Base-by-base conservation (phyloP, 1,140 invertebrate genomes). In the Drosophila athabasca region DNA sequence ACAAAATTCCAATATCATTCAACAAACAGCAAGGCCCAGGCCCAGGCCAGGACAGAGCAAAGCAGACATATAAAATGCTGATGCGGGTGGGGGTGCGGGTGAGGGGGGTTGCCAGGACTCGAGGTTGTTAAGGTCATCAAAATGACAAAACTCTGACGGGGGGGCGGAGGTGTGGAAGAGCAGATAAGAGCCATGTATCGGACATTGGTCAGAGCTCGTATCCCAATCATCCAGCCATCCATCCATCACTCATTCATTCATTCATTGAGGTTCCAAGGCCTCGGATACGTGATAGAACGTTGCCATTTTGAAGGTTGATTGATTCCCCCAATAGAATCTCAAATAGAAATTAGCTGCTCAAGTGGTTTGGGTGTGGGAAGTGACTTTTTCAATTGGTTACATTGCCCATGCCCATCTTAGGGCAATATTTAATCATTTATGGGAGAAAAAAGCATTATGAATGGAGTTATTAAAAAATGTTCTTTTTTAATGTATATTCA, bases 1-100 rank as follows among this genome's bases (percentile, higher is more conserved):
- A 73, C 46, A 66, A 75, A 76, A 76, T 76, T 67, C 62, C 71
- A 75, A 76, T 76, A 76, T 76, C 73, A 76, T 75, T 69, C 70
- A 72, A 24, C 71, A 74, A 69, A 64, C 58, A 57, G 45, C 41
- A 0, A 19, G 17, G 17, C 17, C 17, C 17, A 19, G 17, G 17
- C 17, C 17, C 17, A 1, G 1, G 17, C 17, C 17, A 19, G 17
- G 17, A 19, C 17, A 17, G 19, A 1, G 22, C 13, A 15, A n/a
- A n/a, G 43, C 24, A 9, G 41, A 13, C 45, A 66, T 55, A 67
- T 41, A 68, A 39, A 39, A 39, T 11, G 31, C 8, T 3, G 9
- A 48, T 66, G 62, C 44, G 51, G 62, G 62, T 57, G 54, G 43
- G 45, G 26, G 62, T 57, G 54, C 49, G 45, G 26, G 41, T 5